These are phyloP conservation scores for Cavia porcellus DNA, from an alignment of 2,113 vertebrate genomes.

Conservation along the genomic window DNA sequence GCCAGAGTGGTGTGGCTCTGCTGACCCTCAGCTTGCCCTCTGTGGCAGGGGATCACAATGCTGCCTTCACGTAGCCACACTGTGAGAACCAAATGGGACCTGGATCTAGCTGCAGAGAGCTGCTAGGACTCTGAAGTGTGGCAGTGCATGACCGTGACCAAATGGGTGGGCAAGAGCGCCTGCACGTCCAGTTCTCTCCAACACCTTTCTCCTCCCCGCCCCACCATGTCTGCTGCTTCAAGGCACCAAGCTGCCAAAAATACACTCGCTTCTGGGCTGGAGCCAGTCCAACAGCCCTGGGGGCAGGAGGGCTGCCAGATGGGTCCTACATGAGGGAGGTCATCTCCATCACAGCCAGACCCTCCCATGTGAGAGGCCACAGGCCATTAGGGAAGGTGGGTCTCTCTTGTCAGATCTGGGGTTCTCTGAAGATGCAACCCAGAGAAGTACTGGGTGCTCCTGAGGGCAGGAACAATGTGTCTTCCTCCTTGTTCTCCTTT, in stretches of 20 bases:
- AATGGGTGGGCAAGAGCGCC: accelerated
- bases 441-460: not conserved
- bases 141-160: accelerated
- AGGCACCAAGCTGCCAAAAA: not conserved
- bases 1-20: not conserved
- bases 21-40: not conserved
- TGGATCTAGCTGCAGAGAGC: not conserved
- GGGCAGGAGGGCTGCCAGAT: not conserved
- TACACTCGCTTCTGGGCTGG: not conserved
- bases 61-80: accelerated
- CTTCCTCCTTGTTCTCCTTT: not conserved
- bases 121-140: accelerated
- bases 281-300: not conserved
- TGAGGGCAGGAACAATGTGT: not conserved
- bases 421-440: not conserved
- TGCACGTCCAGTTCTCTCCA: accelerated
- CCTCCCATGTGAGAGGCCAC: not conserved
- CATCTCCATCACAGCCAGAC: not conserved
- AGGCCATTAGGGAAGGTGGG: not conserved
- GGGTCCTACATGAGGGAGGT: not conserved
- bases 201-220: not conserved
- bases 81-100: not conserved
- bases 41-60: not conserved
- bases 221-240: not conserved
- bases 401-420: not conserved